Evolutionary conservation across 1,140 invertebrate species (phyloP).

Genomic region (Diplogasteroides magnus): DNA sequence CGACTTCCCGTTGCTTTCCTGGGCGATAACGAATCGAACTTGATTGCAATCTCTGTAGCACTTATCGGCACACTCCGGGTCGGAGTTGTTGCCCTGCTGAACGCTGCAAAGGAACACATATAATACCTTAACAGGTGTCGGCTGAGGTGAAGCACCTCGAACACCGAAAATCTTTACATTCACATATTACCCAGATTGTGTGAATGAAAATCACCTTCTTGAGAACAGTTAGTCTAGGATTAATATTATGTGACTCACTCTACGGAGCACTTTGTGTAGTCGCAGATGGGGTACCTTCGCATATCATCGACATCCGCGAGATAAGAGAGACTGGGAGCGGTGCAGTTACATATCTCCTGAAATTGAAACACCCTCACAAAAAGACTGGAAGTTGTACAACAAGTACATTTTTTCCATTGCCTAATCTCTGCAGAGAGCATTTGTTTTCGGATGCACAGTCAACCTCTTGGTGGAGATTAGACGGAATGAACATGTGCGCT

Average conservation of each 20-base stretch:
- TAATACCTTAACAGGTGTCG: too few species aligned
- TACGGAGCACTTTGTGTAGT: conserved; percentile 42
- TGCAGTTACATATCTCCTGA: conserved; percentile 48
- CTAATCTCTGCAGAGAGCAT: too few species aligned
- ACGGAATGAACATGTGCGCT: too few species aligned
- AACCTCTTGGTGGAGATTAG: background rate
- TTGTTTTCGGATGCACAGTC: background rate
- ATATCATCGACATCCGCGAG: conserved; percentile 33
- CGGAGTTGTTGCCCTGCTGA: conserved; percentile 42
- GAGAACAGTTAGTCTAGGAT: too few species aligned
- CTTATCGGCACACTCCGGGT: conserved; percentile 42
- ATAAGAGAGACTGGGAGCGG: conserved; percentile 38
- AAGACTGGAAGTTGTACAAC: too few species aligned
- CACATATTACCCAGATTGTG: too few species aligned
- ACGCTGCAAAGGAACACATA: conserved; percentile 35
- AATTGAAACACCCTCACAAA: too few species aligned
- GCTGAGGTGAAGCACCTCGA: too few species aligned
- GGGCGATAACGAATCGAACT: conserved; percentile 43
- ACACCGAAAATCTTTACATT: too few species aligned
- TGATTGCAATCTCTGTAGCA: conserved; percentile 47
- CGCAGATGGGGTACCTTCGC: conserved; percentile 39
- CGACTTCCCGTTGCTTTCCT: conserved; percentile 43
- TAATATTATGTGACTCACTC: conserved; percentile 42
- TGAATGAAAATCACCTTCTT: too few species aligned
- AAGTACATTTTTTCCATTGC: too few species aligned